A percentile compares a stretch with the other conserved stretches of the same genome.
Evolutionary conservation across 1,140 invertebrate genomes (phyloP).

Genomic region (Eulimnadia texana): DNA sequence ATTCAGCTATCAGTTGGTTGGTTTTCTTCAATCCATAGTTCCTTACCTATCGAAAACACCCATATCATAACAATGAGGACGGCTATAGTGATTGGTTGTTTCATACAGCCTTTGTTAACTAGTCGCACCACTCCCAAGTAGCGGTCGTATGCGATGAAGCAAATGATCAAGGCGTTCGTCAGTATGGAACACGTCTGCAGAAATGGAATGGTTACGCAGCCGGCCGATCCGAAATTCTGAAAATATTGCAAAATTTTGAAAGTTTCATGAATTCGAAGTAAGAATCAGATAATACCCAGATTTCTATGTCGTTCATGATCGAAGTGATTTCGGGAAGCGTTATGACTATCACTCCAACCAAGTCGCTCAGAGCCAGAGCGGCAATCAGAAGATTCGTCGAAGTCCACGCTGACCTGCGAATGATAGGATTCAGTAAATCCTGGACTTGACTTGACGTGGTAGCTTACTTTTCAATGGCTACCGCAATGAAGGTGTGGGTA

Average conservation of each 20-base stretch:
- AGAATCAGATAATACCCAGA: slow-evolving; percentile 13
- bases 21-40: background rate
- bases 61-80: background rate
- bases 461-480: background rate
- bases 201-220: slow-evolving; percentile 11
- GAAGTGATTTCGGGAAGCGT: slow-evolving; percentile 14
- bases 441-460: background rate
- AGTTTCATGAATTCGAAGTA: background rate
- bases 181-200: slow-evolving; percentile 14
- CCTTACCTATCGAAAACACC: slow-evolving; percentile 6
- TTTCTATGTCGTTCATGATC: slow-evolving; percentile 2
- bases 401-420: slow-evolving; percentile 12
- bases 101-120: background rate
- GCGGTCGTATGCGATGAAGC: slow-evolving; percentile 16
- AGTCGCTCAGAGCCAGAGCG: slow-evolving; percentile 14
- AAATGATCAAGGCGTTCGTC: slow-evolving; percentile 13
- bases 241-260: background rate
- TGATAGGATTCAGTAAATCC: background rate
- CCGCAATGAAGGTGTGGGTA: background rate
- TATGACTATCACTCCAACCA: slow-evolving; percentile 9
- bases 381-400: slow-evolving; percentile 14
- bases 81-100: background rate
- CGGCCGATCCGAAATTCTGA: slow-evolving; percentile 4
- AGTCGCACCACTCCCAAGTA: slow-evolving; percentile 14
- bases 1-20: background rate